These are phyloP conservation scores for Epinotia nisella DNA, from an alignment of 2,888 invertebrate genomes.

Conservation along the genomic window DNA sequence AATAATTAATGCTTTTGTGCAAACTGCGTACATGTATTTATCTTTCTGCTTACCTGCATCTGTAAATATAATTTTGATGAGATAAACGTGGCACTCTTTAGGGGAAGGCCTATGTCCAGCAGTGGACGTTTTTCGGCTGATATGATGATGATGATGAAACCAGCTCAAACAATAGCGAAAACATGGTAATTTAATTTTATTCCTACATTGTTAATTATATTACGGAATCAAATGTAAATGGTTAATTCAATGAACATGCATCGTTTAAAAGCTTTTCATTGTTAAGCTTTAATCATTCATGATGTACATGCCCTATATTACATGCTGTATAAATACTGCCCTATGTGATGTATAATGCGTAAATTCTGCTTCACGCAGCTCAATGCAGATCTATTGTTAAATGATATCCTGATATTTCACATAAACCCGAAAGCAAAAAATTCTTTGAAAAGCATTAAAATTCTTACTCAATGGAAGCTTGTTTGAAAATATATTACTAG, in stretches of 20 bases:
- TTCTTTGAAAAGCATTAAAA: no score
- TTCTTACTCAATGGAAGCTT: no score
- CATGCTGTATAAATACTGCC: background rate
- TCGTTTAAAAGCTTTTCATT: constrained; percentile 32
- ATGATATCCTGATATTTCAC: no score
- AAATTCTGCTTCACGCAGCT: background rate
- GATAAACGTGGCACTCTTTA: no score
- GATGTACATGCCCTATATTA: background rate
- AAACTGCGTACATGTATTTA: background rate
- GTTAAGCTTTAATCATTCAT: constrained; percentile 10
- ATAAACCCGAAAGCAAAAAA: no score
- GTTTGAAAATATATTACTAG: no score
- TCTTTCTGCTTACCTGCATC: background rate
- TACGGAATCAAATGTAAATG: background rate
- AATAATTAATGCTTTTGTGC: background rate
- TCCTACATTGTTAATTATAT: background rate
- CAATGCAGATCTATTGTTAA: no score
- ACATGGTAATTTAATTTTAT: background rate
- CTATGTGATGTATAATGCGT: background rate
- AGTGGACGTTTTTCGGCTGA: no score
- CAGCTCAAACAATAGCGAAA: background rate
- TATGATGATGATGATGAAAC: no score
- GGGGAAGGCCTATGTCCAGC: no score
- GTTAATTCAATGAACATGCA: constrained; percentile 8
- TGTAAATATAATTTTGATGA: background rate